A percentile compares a stretch with the other conserved stretches of the same genome.
These are phyloP conservation scores for Cylindroiulus punctatus DNA, from an alignment of 2,888 invertebrate genomes.

Conservation along the genomic window DNA sequence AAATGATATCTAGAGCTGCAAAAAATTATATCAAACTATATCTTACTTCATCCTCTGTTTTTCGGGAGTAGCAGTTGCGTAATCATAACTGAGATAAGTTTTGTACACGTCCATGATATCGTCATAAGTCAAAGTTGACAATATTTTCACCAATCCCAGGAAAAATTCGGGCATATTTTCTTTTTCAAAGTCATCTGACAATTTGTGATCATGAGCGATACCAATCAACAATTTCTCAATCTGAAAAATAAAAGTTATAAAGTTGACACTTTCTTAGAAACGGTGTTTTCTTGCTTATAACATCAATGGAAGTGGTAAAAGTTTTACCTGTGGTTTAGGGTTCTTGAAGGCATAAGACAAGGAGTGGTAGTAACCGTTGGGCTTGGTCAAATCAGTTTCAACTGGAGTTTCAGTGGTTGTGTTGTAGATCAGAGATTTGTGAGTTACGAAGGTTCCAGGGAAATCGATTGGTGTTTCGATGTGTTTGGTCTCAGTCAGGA, in stretches of 20 bases:
- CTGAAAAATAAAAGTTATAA: not conserved
- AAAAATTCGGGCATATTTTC: constrained; percentile 54
- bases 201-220: not conserved
- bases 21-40: not conserved
- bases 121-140: constrained; percentile 48
- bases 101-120: constrained; percentile 52
- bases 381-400: constrained; percentile 49
- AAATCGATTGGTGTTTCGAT: constrained; percentile 53
- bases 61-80: constrained; percentile 52
- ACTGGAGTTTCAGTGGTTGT: constrained; percentile 12
- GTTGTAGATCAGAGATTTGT: constrained; percentile 55
- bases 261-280: not conserved
- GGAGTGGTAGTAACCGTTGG: constrained; percentile 43
- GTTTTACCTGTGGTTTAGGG: not conserved
- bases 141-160: constrained; percentile 37
- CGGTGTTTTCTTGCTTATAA: not conserved
- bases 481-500: constrained; percentile 20
- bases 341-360: constrained; percentile 36
- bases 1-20: not conserved
- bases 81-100: constrained; percentile 47
- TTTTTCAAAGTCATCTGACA: constrained; percentile 49
- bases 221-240: not conserved
- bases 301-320: not conserved
- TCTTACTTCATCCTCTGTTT: constrained; percentile 53
- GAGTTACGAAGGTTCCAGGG: constrained; percentile 52